These are phyloP conservation scores for Diacarnus erythraeanus DNA, from an alignment of 37 sponge, comb jelly and placozoan species.

Conservation along the genomic window DNA sequence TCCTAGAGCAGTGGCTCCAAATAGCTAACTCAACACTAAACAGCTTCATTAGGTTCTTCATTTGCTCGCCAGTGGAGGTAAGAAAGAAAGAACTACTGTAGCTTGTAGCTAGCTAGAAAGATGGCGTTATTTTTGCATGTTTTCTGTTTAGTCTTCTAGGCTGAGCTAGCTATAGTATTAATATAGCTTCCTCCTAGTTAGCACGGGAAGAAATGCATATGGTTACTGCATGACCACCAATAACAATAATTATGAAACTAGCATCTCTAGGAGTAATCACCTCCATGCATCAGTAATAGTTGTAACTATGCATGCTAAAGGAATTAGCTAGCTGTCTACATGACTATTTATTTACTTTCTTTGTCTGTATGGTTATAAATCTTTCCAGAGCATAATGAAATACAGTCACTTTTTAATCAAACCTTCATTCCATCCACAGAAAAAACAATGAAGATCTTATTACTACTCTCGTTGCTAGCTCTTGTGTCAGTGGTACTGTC, in stretches of 20 bases:
- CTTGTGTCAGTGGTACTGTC: background rate
- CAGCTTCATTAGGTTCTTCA: background rate
- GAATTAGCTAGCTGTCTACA: background rate
- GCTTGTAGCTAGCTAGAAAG: background rate
- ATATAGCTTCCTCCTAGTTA: too few relatives aligned
- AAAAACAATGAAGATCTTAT: constrained; percentile 4
- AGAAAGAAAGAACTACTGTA: too few relatives aligned
- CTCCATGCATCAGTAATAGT: too few relatives aligned
- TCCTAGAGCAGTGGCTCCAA: background rate
- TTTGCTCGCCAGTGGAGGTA: background rate
- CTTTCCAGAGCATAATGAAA: too few relatives aligned
- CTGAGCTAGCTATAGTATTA: background rate
- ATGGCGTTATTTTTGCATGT: too few relatives aligned
- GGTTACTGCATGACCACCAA: too few relatives aligned
- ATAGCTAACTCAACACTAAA: background rate
- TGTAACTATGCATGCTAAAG: background rate
- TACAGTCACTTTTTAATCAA: too few relatives aligned
- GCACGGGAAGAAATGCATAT: too few relatives aligned
- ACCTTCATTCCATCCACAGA: too few relatives aligned
- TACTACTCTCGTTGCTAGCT: constrained; percentile 7
- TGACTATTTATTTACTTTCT: background rate
- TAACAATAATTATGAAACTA: too few relatives aligned
- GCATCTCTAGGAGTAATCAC: too few relatives aligned
- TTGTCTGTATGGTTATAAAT: background rate
- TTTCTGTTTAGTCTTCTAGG: background rate